phyloP scores from a whole-genome alignment of 2,113 vertebrate species.

The Columba janthina region DNA sequence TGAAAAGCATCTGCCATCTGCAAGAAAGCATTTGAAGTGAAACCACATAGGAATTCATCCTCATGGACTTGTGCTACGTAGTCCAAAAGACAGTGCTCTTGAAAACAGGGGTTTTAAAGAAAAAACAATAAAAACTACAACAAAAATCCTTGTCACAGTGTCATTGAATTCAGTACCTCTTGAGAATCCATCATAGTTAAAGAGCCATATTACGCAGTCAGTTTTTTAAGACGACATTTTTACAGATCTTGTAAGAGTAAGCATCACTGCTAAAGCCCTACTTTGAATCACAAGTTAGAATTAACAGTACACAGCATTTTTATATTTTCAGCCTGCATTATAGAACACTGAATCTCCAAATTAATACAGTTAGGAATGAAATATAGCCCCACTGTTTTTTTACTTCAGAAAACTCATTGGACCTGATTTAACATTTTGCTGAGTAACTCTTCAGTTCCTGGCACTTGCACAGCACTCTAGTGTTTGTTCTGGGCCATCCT shows the following conservation, averaged over 20 bases:
- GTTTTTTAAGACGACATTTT: background rate
- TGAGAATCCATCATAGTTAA: background rate
- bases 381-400: background rate
- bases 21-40: background rate
- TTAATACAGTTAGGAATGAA: background rate
- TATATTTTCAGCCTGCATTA: background rate
- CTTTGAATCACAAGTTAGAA: background rate
- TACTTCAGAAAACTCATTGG: background rate
- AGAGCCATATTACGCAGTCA: background rate
- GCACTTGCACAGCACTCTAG: background rate
- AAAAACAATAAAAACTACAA: background rate
- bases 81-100: background rate
- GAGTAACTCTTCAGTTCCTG: background rate
- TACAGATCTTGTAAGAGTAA: background rate
- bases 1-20: background rate
- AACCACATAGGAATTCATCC: background rate
- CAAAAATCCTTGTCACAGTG: background rate
- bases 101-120: background rate
- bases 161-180: background rate
- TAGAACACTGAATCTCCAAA: background rate
- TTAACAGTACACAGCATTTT: background rate
- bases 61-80: background rate
- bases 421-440: background rate
- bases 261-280: background rate
- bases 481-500: background rate